phyloP scores from a whole-genome alignment of 2,888 invertebrate species.

The Archips crataeganus region DNA sequence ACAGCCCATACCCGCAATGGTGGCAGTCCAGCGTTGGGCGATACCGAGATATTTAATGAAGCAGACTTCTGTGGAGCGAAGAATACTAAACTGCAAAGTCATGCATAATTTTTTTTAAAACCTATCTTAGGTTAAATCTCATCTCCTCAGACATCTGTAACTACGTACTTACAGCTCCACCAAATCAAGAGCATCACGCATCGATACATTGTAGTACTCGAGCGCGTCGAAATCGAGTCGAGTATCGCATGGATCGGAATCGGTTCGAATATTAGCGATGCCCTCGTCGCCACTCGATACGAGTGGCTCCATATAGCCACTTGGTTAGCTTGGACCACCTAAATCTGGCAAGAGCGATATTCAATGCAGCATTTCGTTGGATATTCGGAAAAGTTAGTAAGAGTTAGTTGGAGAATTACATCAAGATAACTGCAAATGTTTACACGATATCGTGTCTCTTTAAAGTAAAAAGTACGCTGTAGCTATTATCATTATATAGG shows the following conservation, averaged over 20 bases:
- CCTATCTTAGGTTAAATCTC: background rate
- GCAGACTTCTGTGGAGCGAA: no score
- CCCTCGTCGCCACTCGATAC: slow-evolving; percentile 31
- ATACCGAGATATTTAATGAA: no score
- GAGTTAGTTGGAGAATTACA: background rate
- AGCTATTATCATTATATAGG: no score
- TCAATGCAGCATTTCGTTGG: background rate
- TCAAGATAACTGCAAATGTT: no score
- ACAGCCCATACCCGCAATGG: no score
- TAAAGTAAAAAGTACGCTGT: no score
- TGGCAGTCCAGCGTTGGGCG: no score
- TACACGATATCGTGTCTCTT: no score
- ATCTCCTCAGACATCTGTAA: background rate
- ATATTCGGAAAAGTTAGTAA: background rate
- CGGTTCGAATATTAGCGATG: slow-evolving; percentile 39
- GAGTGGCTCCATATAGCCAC: slow-evolving; percentile 41
- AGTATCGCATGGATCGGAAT: slow-evolving; percentile 24
- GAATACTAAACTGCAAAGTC: no score
- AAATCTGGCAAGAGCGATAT: slow-evolving; percentile 23
- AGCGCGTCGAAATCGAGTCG: slow-evolving; percentile 33
- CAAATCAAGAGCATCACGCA: slow-evolving; percentile 29
- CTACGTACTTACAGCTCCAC: background rate
- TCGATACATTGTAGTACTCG: slow-evolving; percentile 25
- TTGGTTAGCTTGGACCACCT: slow-evolving; percentile 35
- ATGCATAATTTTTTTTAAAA: no score